phyloP scores from a whole-genome alignment of 2,888 invertebrate species.

The Vesta saturnalis region DNA sequence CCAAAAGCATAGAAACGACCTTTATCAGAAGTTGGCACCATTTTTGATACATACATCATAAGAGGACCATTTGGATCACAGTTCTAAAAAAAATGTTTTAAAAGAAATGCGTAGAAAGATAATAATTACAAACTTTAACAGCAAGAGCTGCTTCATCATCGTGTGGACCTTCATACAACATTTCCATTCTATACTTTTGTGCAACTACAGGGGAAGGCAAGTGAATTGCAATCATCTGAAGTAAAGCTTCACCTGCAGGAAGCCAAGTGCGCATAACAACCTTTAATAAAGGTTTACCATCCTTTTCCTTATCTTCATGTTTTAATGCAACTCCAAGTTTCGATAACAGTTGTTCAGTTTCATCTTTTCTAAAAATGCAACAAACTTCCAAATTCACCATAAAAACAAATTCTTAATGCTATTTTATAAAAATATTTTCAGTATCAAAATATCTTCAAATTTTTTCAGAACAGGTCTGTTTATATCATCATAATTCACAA shows the following conservation, averaged over 20 bases:
- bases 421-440: slow-evolving; percentile 7
- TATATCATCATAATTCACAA: background rate
- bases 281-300: slow-evolving; percentile 96
- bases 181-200: slow-evolving; percentile 99
- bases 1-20: slow-evolving; percentile 99
- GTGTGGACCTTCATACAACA: slow-evolving; percentile 89
- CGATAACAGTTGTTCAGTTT: slow-evolving; percentile 85
- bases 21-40: slow-evolving; percentile 99
- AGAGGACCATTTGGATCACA: slow-evolving; percentile 97
- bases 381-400: background rate
- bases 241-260: slow-evolving; percentile 98
- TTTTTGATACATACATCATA: slow-evolving; percentile 99
- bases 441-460: background rate
- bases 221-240: slow-evolving; percentile 99
- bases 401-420: background rate
- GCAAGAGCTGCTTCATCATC: slow-evolving; percentile 87
- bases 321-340: slow-evolving; percentile 93
- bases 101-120: slow-evolving; percentile 61
- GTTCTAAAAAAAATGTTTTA: slow-evolving; percentile 63
- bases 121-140: slow-evolving; percentile 72
- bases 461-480: slow-evolving; percentile 19
- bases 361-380: slow-evolving; percentile 79
- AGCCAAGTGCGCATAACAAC: slow-evolving; percentile 99
- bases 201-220: slow-evolving; percentile 99
- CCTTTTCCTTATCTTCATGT: slow-evolving; percentile 95